Evolutionary conservation across 2,888 invertebrate species (phyloP).

Genomic region (Octonoba sinensis): DNA sequence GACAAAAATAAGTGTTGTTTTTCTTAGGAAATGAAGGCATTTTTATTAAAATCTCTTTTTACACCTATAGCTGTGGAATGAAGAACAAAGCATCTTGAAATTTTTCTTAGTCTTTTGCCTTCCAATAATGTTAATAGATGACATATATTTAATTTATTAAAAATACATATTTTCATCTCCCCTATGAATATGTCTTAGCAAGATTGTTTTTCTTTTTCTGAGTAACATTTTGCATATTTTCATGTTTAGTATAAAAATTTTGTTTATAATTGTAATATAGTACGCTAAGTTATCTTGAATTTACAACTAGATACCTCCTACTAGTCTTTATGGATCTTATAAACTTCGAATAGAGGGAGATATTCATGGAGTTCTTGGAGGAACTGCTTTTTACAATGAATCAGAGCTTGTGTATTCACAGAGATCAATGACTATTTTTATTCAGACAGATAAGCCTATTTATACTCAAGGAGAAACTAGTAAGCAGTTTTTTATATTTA

Average conservation of each 20-base stretch:
- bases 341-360: slow-evolving; percentile 86
- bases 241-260: background rate
- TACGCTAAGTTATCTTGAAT: background rate
- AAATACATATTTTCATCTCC: background rate
- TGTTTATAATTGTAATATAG: background rate
- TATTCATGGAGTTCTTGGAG: slow-evolving; percentile 83
- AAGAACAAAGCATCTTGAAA: no score
- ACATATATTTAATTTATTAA: background rate
- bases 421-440: slow-evolving; percentile 93
- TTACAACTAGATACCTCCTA: slow-evolving; percentile 80
- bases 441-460: slow-evolving; percentile 93
- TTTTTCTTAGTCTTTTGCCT: no score
- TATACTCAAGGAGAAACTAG: slow-evolving; percentile 90
- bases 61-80: background rate
- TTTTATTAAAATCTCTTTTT: no score
- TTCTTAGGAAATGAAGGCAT: no score
- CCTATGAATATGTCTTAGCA: background rate
- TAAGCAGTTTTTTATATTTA: slow-evolving; percentile 15
- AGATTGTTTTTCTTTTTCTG: background rate
- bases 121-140: no score
- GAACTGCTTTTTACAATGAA: slow-evolving; percentile 90
- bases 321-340: slow-evolving; percentile 86
- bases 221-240: background rate
- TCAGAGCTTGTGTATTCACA: slow-evolving; percentile 86
- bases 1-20: no score